Evolutionary conservation across 2,113 vertebrate genomes (phyloP).

Genomic region (Menidia beryllina): DNA sequence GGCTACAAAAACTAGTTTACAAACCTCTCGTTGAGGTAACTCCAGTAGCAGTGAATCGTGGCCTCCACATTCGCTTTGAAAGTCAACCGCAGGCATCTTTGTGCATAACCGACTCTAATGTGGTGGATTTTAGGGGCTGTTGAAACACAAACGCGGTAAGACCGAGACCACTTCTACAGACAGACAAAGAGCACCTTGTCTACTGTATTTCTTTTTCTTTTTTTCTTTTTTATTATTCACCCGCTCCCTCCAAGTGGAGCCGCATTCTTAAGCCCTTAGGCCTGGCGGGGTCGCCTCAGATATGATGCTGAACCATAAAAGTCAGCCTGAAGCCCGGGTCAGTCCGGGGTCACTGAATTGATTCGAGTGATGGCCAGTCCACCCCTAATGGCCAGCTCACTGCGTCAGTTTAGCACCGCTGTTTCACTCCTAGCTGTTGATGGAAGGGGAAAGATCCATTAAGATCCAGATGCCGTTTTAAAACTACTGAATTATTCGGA

Average conservation of each 20-base stretch:
- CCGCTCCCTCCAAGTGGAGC: background rate
- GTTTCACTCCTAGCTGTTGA: background rate
- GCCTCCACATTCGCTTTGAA: too few species aligned
- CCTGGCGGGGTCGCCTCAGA: background rate
- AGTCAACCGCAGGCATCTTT: background rate
- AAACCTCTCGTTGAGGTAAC: too few species aligned
- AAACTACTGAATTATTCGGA: background rate
- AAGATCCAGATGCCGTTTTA: conserved; percentile 3
- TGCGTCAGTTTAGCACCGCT: too few species aligned
- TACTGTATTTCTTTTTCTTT: background rate
- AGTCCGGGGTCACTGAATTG: conserved; percentile 21
- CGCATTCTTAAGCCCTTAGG: background rate
- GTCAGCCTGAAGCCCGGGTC: conserved; percentile 20
- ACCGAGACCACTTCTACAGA: background rate
- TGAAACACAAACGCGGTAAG: background rate
- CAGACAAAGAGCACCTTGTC: background rate
- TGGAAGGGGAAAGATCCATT: background rate
- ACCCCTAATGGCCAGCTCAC: conserved; percentile 22
- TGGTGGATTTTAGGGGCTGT: conserved; percentile 14
- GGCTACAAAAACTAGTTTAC: too few species aligned
- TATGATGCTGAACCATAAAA: conserved; percentile 15
- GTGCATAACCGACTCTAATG: conserved; percentile 4
- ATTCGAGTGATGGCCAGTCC: conserved; percentile 40
- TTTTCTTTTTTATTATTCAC: background rate
- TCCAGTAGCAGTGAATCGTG: background rate